Evolutionary conservation across 2,113 vertebrate species (phyloP).

Genomic region (Nothoprocta pentlandii): DNA sequence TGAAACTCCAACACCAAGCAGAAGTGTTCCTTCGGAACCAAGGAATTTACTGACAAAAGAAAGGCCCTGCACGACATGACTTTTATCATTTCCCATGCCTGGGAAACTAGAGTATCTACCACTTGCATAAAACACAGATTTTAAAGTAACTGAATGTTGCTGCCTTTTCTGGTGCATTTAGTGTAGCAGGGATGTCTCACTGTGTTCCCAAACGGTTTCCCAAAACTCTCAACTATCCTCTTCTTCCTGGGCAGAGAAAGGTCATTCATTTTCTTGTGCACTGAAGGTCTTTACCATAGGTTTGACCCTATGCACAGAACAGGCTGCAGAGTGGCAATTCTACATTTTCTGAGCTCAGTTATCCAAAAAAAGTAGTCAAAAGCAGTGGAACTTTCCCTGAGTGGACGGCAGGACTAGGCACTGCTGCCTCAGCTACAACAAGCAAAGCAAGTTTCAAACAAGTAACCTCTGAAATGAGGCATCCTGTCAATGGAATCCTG

Average conservation of each 20-base stretch:
- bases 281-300: not conserved
- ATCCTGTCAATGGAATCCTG: not conserved
- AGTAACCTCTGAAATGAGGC: not conserved
- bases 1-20: rapidly evolving
- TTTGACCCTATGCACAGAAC: not conserved
- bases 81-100: not conserved
- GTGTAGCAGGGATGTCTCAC: not conserved
- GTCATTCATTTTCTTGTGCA: not conserved
- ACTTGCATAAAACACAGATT: not conserved
- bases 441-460: slow-evolving; percentile 8
- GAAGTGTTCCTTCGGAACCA: not conserved
- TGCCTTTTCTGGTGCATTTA: not conserved
- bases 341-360: not conserved
- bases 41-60: not conserved
- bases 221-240: not conserved
- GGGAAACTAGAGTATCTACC: not conserved
- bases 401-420: not conserved
- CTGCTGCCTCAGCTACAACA: not conserved
- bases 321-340: not conserved
- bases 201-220: not conserved
- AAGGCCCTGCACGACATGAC: not conserved
- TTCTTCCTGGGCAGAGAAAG: not conserved
- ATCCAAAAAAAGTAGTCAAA: not conserved
- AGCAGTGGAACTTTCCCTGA: not conserved
- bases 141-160: not conserved